Evolutionary conservation across 2,888 invertebrate species (phyloP).

Genomic region (Mycalesis mineus): DNA sequence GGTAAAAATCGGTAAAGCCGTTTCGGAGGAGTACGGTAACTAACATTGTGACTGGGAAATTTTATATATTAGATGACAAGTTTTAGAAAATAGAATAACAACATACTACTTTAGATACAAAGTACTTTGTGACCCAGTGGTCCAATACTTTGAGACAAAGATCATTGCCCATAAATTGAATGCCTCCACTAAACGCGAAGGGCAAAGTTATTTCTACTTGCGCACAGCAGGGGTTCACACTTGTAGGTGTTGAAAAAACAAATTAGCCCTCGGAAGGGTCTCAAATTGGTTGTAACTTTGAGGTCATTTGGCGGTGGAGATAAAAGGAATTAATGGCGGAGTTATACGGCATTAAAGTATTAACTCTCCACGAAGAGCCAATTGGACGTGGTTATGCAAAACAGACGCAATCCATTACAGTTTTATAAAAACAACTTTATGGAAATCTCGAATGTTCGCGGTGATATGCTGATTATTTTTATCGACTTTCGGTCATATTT

Average conservation of each 20-base stretch:
- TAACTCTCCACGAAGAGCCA: constrained; percentile 12
- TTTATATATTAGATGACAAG: too few species aligned
- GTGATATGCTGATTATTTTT: too few species aligned
- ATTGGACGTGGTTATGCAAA: constrained; percentile 7
- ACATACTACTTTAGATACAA: too few species aligned
- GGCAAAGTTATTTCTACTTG: constrained; percentile 5
- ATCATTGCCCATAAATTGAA: background rate
- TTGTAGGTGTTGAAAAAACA: constrained; percentile 51
- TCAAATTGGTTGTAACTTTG: constrained; percentile 24
- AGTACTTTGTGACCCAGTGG: background rate
- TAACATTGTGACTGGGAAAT: too few species aligned
- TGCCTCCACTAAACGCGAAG: too few species aligned
- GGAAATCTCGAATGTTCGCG: background rate
- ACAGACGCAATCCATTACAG: background rate
- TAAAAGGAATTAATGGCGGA: constrained; percentile 30
- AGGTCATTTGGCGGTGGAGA: constrained; percentile 20
- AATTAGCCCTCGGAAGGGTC: constrained; percentile 25
- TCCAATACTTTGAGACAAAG: background rate
- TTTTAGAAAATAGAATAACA: too few species aligned
- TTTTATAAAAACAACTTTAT: background rate
- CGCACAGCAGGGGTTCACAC: constrained; percentile 51
- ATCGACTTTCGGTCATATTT: too few species aligned
- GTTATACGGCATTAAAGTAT: constrained; percentile 26
- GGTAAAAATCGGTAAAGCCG: too few species aligned
- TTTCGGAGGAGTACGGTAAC: too few species aligned